These are phyloP conservation scores for Chlorospingus semifuscus DNA, from an alignment of 2,797 vertebrate species.

Conservation along the genomic window DNA sequence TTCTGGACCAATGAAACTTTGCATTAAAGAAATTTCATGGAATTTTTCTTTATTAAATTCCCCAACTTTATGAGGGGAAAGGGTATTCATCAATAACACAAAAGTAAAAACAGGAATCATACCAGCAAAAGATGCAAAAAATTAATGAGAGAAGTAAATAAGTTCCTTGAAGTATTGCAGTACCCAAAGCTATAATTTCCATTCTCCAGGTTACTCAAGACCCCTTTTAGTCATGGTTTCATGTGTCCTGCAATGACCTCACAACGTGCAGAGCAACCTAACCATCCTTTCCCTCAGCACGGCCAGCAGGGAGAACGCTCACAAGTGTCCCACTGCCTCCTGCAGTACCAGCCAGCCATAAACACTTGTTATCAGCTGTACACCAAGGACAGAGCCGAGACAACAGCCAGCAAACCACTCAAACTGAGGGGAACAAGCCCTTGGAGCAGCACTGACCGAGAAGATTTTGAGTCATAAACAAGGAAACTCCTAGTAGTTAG, in stretches of 20 bases:
- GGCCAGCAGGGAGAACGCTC: neutral
- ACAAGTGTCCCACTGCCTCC: neutral
- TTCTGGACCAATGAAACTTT: constrained; percentile 14
- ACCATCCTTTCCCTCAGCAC: neutral
- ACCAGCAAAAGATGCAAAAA: neutral
- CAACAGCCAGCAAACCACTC: neutral
- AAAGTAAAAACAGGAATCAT: neutral
- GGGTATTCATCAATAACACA: neutral
- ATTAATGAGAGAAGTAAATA: neutral
- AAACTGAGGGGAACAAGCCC: neutral
- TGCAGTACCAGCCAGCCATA: neutral
- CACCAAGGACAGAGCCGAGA: neutral
- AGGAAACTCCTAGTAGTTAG: neutral
- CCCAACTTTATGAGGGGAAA: constrained; percentile 29
- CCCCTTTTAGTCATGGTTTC: neutral
- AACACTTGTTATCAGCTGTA: neutral
- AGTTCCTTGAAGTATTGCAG: neutral
- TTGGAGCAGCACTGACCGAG: neutral
- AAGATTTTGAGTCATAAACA: neutral
- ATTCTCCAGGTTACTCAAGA: neutral
- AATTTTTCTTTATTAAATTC: constrained; percentile 18
- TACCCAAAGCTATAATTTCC: neutral
- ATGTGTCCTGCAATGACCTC: neutral
- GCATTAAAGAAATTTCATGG: constrained; percentile 27
- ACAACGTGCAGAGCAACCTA: neutral